Evolutionary conservation across 2,888 invertebrate species (phyloP).

Genomic region (Cosmia trapezina): DNA sequence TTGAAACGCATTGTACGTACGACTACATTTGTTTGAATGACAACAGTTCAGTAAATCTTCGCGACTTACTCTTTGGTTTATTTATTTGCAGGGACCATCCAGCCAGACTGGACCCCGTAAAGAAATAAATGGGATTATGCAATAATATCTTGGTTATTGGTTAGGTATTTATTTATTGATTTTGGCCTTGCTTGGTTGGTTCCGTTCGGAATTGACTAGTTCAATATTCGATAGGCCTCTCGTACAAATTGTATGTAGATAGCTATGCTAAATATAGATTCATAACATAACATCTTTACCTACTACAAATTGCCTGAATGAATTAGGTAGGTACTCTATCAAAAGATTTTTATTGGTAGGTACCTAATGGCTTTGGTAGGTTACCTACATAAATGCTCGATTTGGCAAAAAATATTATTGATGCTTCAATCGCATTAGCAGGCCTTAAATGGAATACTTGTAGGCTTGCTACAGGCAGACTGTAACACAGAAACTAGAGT

Average conservation of each 20-base stretch:
- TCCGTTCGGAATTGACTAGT: constrained; percentile 3
- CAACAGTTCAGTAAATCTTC: background rate
- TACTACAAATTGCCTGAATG: background rate
- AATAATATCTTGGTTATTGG: background rate
- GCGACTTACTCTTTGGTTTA: background rate
- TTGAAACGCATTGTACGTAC: too few species aligned
- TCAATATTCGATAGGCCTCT: background rate
- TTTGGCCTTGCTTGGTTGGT: constrained; percentile 5
- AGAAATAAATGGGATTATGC: background rate
- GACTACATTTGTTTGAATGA: background rate
- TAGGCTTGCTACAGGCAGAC: background rate
- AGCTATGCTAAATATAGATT: background rate
- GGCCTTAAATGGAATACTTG: background rate
- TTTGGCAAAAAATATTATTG: background rate
- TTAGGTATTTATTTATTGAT: background rate
- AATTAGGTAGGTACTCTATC: background rate
- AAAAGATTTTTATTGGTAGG: too few species aligned
- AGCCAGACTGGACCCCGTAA: background rate
- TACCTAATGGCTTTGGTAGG: background rate
- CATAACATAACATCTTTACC: background rate
- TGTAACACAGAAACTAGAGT: background rate
- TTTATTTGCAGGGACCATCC: background rate
- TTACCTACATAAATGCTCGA: background rate
- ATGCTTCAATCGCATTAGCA: background rate
- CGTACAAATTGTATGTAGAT: background rate